Evolutionary conservation across 2,797 vertebrate genomes (phyloP).

Genomic region (Sparidentex hasta): DNA sequence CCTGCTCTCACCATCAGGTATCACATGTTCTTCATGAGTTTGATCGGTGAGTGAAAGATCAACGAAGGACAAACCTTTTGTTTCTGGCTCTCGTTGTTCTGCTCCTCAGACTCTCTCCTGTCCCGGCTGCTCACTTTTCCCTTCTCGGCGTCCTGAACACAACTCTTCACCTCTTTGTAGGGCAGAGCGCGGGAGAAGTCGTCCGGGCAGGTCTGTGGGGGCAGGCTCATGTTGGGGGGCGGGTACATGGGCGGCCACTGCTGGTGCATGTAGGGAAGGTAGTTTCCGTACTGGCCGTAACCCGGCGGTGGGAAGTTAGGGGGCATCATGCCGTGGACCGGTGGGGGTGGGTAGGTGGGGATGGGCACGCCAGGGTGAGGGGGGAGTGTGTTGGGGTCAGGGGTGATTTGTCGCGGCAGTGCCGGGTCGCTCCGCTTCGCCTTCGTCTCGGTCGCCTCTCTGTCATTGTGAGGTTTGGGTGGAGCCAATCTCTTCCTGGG

Average conservation of each 20-base stretch:
- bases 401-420: slow-evolving; percentile 49
- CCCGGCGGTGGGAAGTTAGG: slow-evolving; percentile 85
- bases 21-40: neutral
- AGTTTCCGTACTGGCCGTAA: slow-evolving; percentile 91
- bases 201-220: slow-evolving; percentile 74
- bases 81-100: slow-evolving; percentile 93
- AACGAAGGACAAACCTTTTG: slow-evolving; percentile 86
- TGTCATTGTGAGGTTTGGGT: slow-evolving; percentile 19
- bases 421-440: neutral
- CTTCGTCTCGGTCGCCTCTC: slow-evolving; percentile 13
- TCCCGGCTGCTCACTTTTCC: slow-evolving; percentile 51
- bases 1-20: neutral
- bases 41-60: neutral
- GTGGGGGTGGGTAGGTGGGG: slow-evolving; percentile 65
- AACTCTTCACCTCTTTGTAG: slow-evolving; percentile 36
- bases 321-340: slow-evolving; percentile 70
- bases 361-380: slow-evolving; percentile 54
- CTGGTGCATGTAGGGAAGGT: slow-evolving; percentile 91
- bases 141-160: slow-evolving; percentile 18
- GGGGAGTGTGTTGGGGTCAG: slow-evolving; percentile 58
- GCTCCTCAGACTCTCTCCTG: slow-evolving; percentile 87
- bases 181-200: slow-evolving; percentile 49
- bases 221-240: slow-evolving; percentile 81
- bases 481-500: slow-evolving; percentile 69
- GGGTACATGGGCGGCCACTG: slow-evolving; percentile 93